Base-by-base conservation (phyloP, 2,113 vertebrate species). In the Aix galericulata region DNA sequence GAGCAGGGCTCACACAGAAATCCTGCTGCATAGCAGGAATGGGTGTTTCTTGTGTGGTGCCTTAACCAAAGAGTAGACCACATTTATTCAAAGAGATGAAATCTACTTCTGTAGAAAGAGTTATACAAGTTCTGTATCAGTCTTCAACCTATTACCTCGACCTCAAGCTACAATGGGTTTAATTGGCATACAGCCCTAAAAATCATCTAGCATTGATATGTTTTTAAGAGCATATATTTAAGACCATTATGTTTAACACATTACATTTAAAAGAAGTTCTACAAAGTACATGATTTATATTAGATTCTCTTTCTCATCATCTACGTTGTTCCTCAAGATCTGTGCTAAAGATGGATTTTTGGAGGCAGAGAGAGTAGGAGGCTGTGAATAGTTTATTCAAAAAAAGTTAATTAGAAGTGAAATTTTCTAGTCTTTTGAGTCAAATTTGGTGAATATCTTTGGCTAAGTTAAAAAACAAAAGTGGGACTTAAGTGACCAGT, bases 311-410 rank as follows among this genome's bases (percentile, higher is more conserved):
- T 77, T 86, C 85, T 81, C 80, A 66, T 92, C 73, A 74, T 78
- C 80, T 52, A 72, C 81, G 92, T 96, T 95, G 94, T 96, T 95
- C 72, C 84, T 92, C 94, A 89, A 73, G 81, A 76, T 93, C 60
- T 82, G 81, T 0, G 44, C 94, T 97, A 96, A 96, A 97, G 91
- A 96, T 96, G 94, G 94, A 93, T 91, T 92, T 93, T 97, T 92
- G 95, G 93, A 95, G 96, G 95, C 96, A 94, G 96, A 87, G 94
- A 1, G 32, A 95, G 95, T 96, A 62, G 96, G 95, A 96, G 86
- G 94, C 74, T 93, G 81, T 93, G 94, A 95, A 91, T 86, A 64
- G 80, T 93, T 91, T 84, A 92, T 94, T 95, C 34, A 92, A 64
- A 91, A 95, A 71, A 88, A 63, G 40, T 81, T 88, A 88, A 94